A percentile compares a stretch with the other conserved stretches of the same genome.
phyloP scores from a whole-genome alignment of 2,797 vertebrate species.

The Poeciliopsis gracilis region DNA sequence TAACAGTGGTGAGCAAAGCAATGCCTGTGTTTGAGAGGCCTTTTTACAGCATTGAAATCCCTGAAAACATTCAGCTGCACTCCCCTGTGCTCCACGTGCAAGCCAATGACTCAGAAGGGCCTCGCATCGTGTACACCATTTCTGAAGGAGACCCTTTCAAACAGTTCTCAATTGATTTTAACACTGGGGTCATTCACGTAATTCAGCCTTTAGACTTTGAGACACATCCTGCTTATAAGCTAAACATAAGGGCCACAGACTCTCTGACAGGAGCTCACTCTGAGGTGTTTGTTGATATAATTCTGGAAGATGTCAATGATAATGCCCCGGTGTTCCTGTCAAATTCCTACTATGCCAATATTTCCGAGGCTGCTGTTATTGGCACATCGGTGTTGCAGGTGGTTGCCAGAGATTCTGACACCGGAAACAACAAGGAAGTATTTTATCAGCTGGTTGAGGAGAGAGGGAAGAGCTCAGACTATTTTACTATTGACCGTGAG shows the following conservation, averaged over 20 bases:
- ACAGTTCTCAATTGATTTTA: slow-evolving; percentile 96
- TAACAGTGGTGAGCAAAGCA: slow-evolving; percentile 94
- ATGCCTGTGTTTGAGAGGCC: slow-evolving; percentile 96
- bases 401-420: slow-evolving; percentile 88
- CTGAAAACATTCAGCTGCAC: slow-evolving; percentile 90
- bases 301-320: slow-evolving; percentile 95
- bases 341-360: slow-evolving; percentile 81
- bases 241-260: slow-evolving; percentile 92
- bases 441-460: slow-evolving; percentile 91
- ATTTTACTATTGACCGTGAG: slow-evolving; percentile 88
- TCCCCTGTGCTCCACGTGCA: slow-evolving; percentile 93
- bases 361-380: slow-evolving; percentile 93
- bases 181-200: slow-evolving; percentile 93
- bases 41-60: slow-evolving; percentile 95
- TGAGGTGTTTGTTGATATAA: slow-evolving; percentile 94
- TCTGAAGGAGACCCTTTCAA: slow-evolving; percentile 93
- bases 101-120: slow-evolving; percentile 93
- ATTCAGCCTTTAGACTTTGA: slow-evolving; percentile 92
- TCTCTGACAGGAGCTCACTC: slow-evolving; percentile 91
- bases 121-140: slow-evolving; percentile 94
- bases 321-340: slow-evolving; percentile 88
- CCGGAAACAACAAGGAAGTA: slow-evolving; percentile 87
- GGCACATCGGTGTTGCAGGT: slow-evolving; percentile 88
- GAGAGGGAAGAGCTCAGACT: slow-evolving; percentile 81
- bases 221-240: slow-evolving; percentile 94